Base-by-base conservation (phyloP, 1,140 invertebrate genomes). In the Gryllus bimaculatus region DNA sequence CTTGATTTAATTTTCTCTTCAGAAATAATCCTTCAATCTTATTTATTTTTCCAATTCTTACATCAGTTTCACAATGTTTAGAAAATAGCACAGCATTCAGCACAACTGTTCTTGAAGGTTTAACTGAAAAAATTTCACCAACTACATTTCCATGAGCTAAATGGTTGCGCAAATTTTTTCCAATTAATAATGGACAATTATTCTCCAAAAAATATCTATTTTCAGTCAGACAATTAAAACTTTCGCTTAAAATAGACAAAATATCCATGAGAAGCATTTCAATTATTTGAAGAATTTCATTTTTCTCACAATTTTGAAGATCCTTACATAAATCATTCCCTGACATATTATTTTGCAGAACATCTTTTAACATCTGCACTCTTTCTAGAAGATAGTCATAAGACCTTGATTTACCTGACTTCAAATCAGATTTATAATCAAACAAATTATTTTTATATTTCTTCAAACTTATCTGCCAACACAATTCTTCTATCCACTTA, bases 141-240 rank as follows among this genome's bases (percentile, higher is more conserved):
- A 79, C 47, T 39, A 74, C 48, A 76, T 79, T 79, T 21, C 26
- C 79, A 26, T 76, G 79, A 18, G 79, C 79, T 79, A 79, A 79
- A 26, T 79, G 79, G 76, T 79, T 76, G 4, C 79, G 79, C 49
- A 79, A 76, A 76, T 74, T 76, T 79, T 79, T 79, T 54, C 79
- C 79, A 54, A 26, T 76, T 66, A 79, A 76, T 54, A 79, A 66
- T 8, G 79, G 79, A 49, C 13, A n/a, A 26, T 76, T 49, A 48
- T 66, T 74, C 76, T 79, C 79, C 54, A 76, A 79, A 66, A 76
- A 79, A 76, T 76, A 48, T 54, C 49, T 39, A 76, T 79, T 79
- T 10, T 79, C 54, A 76, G 76, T 74, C 26, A 79, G 74, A 79
- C 54, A 26, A 7, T 76, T 76, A 4, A 76, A 39, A 12, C 74